These are phyloP conservation scores for Corydoras sp. DNA, from an alignment of 2,113 vertebrate species.

Conservation along the genomic window DNA sequence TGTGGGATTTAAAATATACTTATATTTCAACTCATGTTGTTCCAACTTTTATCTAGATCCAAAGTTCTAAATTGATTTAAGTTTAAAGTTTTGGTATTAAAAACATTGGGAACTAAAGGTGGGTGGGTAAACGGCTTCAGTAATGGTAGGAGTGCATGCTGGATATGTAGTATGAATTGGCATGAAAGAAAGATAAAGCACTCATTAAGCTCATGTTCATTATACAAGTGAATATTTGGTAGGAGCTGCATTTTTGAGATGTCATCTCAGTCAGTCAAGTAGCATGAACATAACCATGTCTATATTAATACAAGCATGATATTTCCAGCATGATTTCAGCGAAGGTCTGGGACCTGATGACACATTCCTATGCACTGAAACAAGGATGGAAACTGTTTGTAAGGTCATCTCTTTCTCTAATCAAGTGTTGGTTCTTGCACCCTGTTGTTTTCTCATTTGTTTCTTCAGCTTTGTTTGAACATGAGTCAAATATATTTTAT, in stretches of 20 bases:
- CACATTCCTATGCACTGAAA: constrained; percentile 22
- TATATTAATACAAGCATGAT: constrained; percentile 34
- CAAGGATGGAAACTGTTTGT: background rate
- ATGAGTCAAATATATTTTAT: background rate
- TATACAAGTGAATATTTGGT: constrained; percentile 12
- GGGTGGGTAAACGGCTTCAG: constrained; percentile 20
- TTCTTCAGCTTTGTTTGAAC: background rate
- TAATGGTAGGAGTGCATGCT: constrained; percentile 38
- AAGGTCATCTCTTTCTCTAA: background rate
- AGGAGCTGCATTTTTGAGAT: constrained; percentile 21
- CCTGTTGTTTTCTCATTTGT: background rate
- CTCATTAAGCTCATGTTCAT: constrained; percentile 15
- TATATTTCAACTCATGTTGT: constrained; percentile 5
- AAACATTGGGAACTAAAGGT: background rate
- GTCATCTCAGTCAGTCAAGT: constrained; percentile 4
- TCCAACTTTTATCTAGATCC: background rate
- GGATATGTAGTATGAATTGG: constrained; percentile 36
- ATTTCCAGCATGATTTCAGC: constrained; percentile 28
- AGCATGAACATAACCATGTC: constrained; percentile 39
- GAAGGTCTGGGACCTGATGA: background rate
- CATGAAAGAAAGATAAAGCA: constrained; percentile 30
- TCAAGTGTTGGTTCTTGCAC: background rate
- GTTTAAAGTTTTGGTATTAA: constrained; percentile 2
- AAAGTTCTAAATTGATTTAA: background rate
- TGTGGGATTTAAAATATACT: too few relatives aligned